A percentile compares a stretch with the other conserved stretches of the same genome.
These are phyloP conservation scores for Lepus oiostolus DNA, from an alignment of 2,797 vertebrate genomes.

Conservation along the genomic window DNA sequence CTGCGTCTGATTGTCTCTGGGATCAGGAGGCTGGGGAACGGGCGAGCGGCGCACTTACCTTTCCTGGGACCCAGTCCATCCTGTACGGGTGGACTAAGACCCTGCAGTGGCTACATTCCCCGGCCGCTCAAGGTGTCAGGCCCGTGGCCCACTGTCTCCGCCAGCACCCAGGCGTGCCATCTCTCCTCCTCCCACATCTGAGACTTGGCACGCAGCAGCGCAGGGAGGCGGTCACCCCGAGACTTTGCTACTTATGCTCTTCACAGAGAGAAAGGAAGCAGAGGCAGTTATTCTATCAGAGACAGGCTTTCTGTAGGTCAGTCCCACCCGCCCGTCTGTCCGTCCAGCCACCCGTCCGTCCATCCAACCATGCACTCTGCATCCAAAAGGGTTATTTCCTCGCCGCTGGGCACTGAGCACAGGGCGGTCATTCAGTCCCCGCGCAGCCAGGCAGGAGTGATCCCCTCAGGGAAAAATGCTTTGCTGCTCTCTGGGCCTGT, in stretches of 20 bases:
- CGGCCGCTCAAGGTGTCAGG: not conserved
- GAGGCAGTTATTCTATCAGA: not conserved
- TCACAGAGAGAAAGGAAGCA: not conserved
- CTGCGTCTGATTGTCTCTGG: no score
- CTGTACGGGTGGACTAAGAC: no score
- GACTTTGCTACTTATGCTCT: not conserved
- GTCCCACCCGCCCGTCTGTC: not conserved
- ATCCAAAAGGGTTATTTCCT: not conserved
- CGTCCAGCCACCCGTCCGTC: not conserved
- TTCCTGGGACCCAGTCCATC: no score
- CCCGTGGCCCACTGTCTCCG: not conserved
- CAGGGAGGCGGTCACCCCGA: not conserved
- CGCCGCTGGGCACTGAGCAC: not conserved
- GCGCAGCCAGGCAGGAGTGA: not conserved
- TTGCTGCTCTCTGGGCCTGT: not conserved
- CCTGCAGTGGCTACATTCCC: not conserved
- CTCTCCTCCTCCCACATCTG: not conserved
- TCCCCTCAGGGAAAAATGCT: not conserved
- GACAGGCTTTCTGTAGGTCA: conserved; percentile 10
- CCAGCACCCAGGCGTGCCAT: not conserved
- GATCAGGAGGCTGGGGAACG: no score
- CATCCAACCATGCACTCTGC: not conserved
- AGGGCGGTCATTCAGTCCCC: not conserved
- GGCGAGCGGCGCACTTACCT: no score
- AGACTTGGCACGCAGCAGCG: not conserved